These are phyloP conservation scores for Muschampia plurimacula DNA, from an alignment of 2,888 invertebrate species.

Conservation along the genomic window DNA sequence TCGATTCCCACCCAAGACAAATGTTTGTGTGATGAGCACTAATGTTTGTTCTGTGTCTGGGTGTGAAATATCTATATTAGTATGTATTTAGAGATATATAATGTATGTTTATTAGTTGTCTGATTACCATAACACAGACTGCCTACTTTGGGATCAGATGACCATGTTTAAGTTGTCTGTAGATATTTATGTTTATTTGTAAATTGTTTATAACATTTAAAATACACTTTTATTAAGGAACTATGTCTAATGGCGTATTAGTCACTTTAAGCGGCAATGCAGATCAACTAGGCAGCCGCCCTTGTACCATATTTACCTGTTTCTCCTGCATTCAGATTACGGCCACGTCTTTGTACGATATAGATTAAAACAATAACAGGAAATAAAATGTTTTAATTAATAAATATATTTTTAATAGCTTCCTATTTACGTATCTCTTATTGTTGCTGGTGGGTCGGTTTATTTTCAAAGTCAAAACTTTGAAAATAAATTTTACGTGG, in stretches of 20 bases:
- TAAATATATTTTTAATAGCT: neutral
- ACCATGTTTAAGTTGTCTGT: too few relatives aligned
- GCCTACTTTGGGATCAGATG: too few relatives aligned
- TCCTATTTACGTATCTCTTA: neutral
- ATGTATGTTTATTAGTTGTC: too few relatives aligned
- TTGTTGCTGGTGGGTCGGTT: neutral
- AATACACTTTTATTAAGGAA: neutral
- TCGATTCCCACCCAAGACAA: too few relatives aligned
- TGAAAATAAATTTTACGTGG: too few relatives aligned
- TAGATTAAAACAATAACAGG: slow-evolving; percentile 15
- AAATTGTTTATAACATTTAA: neutral
- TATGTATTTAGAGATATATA: too few relatives aligned
- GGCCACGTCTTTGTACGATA: slow-evolving; percentile 13
- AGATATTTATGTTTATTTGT: too few relatives aligned
- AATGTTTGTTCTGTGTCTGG: too few relatives aligned
- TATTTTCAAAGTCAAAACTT: too few relatives aligned
- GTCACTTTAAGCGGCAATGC: neutral
- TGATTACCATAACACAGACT: too few relatives aligned
- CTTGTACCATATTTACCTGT: slow-evolving; percentile 59
- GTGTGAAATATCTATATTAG: too few relatives aligned
- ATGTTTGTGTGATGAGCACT: too few relatives aligned
- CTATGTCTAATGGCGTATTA: neutral
- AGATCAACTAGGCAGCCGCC: slow-evolving; percentile 45
- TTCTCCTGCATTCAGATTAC: slow-evolving; percentile 48
- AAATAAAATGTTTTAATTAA: neutral